Conservation (phyloP, 2,113 vertebrate species). For the Pantherophis guttatus region DNA sequence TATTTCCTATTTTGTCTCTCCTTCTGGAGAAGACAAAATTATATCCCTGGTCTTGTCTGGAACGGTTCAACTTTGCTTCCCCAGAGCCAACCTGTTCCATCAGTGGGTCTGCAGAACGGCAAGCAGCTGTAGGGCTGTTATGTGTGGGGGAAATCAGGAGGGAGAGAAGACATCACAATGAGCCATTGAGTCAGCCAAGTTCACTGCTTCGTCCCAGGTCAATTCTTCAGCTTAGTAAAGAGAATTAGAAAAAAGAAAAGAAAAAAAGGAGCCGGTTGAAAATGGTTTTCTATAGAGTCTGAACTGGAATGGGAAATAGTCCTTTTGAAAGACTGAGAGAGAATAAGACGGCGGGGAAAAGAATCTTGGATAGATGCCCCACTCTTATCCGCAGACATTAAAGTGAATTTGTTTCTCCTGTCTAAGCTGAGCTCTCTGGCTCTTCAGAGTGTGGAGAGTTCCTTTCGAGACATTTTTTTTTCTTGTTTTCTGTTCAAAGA, state of each 20-base stretch:
- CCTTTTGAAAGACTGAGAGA: not conserved
- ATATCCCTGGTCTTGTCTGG: conserved; percentile 11
- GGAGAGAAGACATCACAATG: conserved; percentile 40
- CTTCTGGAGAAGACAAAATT: conserved; percentile 32
- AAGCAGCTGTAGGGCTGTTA: not conserved
- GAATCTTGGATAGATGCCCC: not conserved
- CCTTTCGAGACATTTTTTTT: not conserved
- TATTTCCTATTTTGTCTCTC: conserved; percentile 15
- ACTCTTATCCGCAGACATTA: not conserved
- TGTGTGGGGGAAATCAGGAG: no score
- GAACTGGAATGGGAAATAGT: conserved; percentile 25
- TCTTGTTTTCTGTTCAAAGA: not conserved
- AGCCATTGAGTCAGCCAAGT: conserved; percentile 22
- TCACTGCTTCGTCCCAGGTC: conserved; percentile 26
- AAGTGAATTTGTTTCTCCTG: not conserved
- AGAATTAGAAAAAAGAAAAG: conserved; percentile 37
- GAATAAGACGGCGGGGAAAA: not conserved
- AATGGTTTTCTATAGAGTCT: conserved; percentile 40
- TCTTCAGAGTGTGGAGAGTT: not conserved
- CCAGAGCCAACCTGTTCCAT: conserved; percentile 1
- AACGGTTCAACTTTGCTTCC: conserved; percentile 7
- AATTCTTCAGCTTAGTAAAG: conserved; percentile 43
- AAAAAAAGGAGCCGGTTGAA: not conserved
- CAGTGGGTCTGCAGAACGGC: conserved; percentile 16
- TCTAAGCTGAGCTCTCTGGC: not conserved